Conservation (phyloP, 2,888 invertebrate genomes). For the Cerceris ruficornis region DNA sequence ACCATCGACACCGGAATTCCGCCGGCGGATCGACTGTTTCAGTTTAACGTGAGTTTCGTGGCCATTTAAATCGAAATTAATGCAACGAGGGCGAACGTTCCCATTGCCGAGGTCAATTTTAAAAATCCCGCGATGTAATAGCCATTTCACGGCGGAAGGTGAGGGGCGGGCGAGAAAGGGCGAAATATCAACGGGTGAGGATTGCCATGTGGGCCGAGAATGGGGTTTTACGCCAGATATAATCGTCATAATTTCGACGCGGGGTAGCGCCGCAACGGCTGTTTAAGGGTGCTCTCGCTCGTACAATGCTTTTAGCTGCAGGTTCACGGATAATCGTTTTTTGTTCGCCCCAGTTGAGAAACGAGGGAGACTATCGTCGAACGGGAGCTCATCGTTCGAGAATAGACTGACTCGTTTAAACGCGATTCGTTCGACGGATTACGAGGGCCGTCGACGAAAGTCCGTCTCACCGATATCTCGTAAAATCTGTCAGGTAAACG, state of each 20-base stretch:
- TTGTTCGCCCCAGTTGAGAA: slow-evolving; percentile 5
- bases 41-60: slow-evolving; percentile 31
- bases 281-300: slow-evolving; percentile 52
- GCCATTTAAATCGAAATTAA: slow-evolving; percentile 67
- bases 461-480: too few relatives aligned
- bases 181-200: slow-evolving; percentile 69
- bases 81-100: slow-evolving; percentile 41
- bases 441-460: too few relatives aligned
- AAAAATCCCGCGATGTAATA: slow-evolving; percentile 74
- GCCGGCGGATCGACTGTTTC: background rate
- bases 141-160: slow-evolving; percentile 74
- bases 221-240: slow-evolving; percentile 74
- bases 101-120: slow-evolving; percentile 61
- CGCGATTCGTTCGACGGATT: background rate
- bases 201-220: slow-evolving; percentile 69
- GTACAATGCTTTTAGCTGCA: slow-evolving; percentile 41
- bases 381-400: slow-evolving; percentile 12
- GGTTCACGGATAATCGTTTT: slow-evolving; percentile 47
- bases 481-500: too few relatives aligned
- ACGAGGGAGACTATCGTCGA: slow-evolving; percentile 19
- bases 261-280: slow-evolving; percentile 37
- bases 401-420: slow-evolving; percentile 14
- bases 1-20: too few relatives aligned
- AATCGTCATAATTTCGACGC: slow-evolving; percentile 72
- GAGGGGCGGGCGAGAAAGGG: slow-evolving; percentile 65